A percentile compares a stretch with the other conserved stretches of the same genome.
phyloP scores from a whole-genome alignment of 1,140 invertebrate species.

The Apis mellifera region DNA sequence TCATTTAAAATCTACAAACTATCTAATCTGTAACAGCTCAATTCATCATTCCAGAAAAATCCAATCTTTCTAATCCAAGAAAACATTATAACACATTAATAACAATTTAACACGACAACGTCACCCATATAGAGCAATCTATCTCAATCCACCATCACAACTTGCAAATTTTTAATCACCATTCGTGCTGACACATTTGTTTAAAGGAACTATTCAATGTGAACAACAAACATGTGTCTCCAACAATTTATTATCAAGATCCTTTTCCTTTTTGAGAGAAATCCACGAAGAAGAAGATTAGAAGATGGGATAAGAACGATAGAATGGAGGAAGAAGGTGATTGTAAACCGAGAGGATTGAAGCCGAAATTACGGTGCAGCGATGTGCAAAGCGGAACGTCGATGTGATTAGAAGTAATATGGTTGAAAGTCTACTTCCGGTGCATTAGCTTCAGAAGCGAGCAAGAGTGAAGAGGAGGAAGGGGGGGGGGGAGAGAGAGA shows the following conservation, averaged over 20 bases:
- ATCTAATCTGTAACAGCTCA: neutral
- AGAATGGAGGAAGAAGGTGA: neutral
- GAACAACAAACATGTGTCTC: neutral
- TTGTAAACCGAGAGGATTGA: constrained; percentile 20
- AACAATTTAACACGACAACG: neutral
- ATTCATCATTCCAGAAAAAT: neutral
- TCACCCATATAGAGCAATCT: neutral
- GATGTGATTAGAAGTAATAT: constrained; percentile 73
- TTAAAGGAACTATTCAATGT: too few species aligned
- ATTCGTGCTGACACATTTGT: too few species aligned
- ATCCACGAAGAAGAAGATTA: neutral
- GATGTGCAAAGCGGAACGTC: constrained; percentile 30
- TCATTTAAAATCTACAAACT: neutral
- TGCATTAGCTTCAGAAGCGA: constrained; percentile 61
- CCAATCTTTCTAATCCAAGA: neutral
- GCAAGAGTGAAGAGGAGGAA: too few species aligned
- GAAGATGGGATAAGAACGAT: neutral
- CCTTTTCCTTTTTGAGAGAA: neutral
- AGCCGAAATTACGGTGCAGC: constrained; percentile 37
- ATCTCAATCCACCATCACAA: neutral
- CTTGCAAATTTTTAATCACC: constrained; percentile 9
- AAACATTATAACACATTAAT: neutral
- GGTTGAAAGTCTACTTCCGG: constrained; percentile 72
- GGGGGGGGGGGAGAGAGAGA: too few species aligned
- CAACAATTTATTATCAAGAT: neutral